Evolutionary conservation across 1,140 invertebrate species (phyloP).

Genomic region (Leptinotarsa undecemlineata): DNA sequence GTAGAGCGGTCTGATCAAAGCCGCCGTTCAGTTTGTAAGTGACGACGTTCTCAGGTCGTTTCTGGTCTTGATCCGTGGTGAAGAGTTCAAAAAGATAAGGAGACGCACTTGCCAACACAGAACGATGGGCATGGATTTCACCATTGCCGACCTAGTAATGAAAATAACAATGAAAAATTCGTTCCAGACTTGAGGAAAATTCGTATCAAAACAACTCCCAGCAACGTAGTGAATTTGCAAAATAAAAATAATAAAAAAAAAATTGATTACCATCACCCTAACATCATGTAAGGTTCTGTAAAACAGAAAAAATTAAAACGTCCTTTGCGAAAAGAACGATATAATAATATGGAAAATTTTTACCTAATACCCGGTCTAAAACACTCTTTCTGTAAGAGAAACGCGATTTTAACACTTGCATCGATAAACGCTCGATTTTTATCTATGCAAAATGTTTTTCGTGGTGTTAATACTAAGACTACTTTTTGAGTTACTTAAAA

Average conservation of each 20-base stretch:
- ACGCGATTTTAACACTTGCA: neutral
- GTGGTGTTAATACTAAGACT: conserved; percentile 18
- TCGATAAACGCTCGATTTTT: neutral
- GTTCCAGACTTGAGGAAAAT: conserved; percentile 21
- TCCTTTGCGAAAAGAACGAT: conserved; percentile 39
- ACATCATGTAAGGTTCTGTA: conserved; percentile 48
- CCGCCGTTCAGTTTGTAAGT: conserved; percentile 72
- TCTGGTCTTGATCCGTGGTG: conserved; percentile 63
- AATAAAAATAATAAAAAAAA: conserved; percentile 41
- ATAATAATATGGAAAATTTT: conserved; percentile 33
- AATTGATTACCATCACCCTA: conserved; percentile 52
- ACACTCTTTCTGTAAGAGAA: conserved; percentile 10
- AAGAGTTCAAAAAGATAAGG: conserved; percentile 81
- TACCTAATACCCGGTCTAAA: conserved; percentile 35
- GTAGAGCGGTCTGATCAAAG: conserved; percentile 69
- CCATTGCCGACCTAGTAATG: conserved; percentile 64
- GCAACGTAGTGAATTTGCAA: conserved; percentile 19
- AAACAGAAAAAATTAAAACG: conserved; percentile 54
- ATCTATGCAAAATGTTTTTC: conserved; percentile 23
- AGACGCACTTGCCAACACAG: conserved; percentile 75
- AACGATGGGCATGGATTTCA: conserved; percentile 76
- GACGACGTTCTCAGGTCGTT: conserved; percentile 57
- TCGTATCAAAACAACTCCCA: neutral
- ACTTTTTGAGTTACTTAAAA: conserved; percentile 47
- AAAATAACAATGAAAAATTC: conserved; percentile 31